Base-by-base conservation (phyloP, 64 coral and sea anemone species). In the Acropora tenuis region DNA sequence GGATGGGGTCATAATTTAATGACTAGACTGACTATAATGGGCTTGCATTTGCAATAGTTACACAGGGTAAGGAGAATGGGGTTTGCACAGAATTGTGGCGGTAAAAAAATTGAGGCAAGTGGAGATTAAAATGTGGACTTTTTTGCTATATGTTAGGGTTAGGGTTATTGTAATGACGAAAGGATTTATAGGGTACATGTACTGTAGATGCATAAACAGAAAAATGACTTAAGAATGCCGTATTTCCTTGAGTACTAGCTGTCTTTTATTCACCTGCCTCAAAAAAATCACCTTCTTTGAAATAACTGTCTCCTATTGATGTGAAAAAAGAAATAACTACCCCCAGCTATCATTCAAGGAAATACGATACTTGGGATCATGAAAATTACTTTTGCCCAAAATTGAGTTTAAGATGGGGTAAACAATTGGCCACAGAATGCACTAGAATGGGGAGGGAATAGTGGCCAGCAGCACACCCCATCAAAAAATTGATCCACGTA, bases 401-500 rank as follows among this genome's bases (percentile, higher is more conserved):
- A 63, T 63, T 73, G 17, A 73, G 69, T 73, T 55, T 55, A 73
- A 73, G 69, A 73, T 73, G 18, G 69, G 69, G 69, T 73, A 73
- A 73, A 73, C 18, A 73, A 73, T 73, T 63, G 69, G 69, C 69
- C 69, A 73, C 69, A 73, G 66, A 69, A 69, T 69, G 66, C 66
- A 69, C 1, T 69, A 69, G 66, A 69, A 69, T 69, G 66, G 66
- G 66, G 66, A 69, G 66, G 66, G 69, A 40, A 42, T 69, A 73
- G 69, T 73, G 69, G 69, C 69, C 69, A 73, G 69, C 69, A 73
- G 69, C 73, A 75, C 73, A 75, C 73, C 73, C 73, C 73, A 75
- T 75, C 73, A 73, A 75, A 75, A 75, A 43, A 11, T 75, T 75
- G 73, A 75, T 75, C 73, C 73, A 75, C 40, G 73, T 75, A 75